These are phyloP conservation scores for Nasua narica DNA, from an alignment of 2,797 vertebrate genomes.

Conservation along the genomic window DNA sequence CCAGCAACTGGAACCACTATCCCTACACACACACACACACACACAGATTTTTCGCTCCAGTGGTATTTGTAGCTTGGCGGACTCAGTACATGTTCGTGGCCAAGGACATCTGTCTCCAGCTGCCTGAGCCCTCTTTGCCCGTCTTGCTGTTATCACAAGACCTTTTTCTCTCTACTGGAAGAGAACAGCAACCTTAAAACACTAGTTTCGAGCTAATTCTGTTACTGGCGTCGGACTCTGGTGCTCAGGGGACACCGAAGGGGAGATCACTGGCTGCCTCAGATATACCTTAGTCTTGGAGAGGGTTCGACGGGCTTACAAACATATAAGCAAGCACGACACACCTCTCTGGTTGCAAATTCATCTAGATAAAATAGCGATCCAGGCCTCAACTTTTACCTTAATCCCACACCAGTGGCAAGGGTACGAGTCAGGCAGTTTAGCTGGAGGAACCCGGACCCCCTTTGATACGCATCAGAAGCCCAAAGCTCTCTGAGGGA, in stretches of 20 bases:
- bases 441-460: neutral
- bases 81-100: neutral
- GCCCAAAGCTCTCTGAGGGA: neutral
- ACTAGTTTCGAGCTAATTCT: neutral
- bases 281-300: neutral
- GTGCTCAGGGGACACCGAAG: neutral
- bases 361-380: neutral
- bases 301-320: neutral
- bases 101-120: neutral
- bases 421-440: neutral
- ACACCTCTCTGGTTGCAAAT: neutral
- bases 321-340: neutral
- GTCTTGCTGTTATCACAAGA: neutral
- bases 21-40: neutral
- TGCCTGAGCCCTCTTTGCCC: neutral
- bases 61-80: neutral
- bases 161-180: neutral
- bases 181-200: neutral
- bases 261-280: neutral
- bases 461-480: neutral
- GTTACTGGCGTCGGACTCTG: neutral
- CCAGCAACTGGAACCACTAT: neutral
- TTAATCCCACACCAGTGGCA: neutral
- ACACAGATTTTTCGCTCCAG: neutral
- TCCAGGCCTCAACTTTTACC: neutral